A percentile compares a stretch with the other conserved stretches of the same genome.
phyloP scores from a whole-genome alignment of 92 coral and sea anemone genomes.

The Epizoanthus stellaris region DNA sequence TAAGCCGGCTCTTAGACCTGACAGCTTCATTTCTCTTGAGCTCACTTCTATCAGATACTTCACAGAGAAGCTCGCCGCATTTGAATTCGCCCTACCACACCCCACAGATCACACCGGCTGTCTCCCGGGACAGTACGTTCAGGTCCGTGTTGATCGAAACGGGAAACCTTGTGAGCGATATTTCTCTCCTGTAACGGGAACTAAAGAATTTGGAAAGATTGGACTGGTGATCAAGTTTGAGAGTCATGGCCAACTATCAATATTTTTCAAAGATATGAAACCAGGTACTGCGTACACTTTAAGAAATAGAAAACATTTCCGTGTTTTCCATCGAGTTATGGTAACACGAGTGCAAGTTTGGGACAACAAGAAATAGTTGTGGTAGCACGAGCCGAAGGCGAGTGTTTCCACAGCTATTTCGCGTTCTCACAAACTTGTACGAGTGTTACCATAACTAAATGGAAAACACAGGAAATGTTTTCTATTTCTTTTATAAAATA shows the following conservation, averaged over 20 bases:
- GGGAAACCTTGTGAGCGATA: constrained; percentile 43
- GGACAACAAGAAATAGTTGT: no score
- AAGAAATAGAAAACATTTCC: neutral
- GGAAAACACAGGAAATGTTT: no score
- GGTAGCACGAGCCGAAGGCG: no score
- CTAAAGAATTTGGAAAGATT: constrained; percentile 41
- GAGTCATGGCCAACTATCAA: constrained; percentile 55
- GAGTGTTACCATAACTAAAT: no score
- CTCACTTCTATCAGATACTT: constrained; percentile 35
- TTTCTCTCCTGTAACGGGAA: constrained; percentile 54
- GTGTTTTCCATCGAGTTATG: no score
- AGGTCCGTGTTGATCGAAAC: constrained; percentile 31
- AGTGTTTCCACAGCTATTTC: no score
- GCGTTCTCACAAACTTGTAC: no score
- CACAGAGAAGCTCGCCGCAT: constrained; percentile 41
- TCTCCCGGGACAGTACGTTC: constrained; percentile 65
- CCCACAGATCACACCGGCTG: constrained; percentile 57
- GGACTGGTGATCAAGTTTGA: constrained; percentile 54
- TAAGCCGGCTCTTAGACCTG: constrained; percentile 41
- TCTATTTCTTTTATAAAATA: no score
- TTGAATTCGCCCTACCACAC: constrained; percentile 56
- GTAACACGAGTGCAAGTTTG: no score
- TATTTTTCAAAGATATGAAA: constrained; percentile 7
- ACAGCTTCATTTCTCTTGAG: constrained; percentile 35
- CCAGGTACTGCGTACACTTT: constrained; percentile 25